Evolutionary conservation across 2,888 invertebrate species (phyloP).

Genomic region (Mesorhabditis belari): DNA sequence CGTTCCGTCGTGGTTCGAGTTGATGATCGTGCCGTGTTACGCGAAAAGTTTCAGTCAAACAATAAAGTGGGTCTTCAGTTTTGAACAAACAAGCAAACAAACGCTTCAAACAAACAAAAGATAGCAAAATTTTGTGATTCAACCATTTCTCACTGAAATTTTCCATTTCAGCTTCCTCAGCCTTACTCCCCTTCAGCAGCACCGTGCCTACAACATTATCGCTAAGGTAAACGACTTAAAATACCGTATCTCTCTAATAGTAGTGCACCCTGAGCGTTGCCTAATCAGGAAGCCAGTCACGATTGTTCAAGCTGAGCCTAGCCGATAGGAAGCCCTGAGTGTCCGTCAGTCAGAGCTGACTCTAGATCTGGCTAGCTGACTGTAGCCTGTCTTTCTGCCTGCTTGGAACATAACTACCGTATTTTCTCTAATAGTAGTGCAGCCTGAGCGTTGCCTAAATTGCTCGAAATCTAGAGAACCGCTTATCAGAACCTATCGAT

Average conservation of each 20-base stretch:
- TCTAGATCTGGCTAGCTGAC: too few relatives aligned
- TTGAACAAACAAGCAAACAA: neutral
- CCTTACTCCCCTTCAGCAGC: conserved; percentile 24
- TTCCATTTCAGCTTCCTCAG: conserved; percentile 15
- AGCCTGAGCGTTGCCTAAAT: too few relatives aligned
- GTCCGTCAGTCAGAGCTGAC: too few relatives aligned
- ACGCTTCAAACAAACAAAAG: neutral
- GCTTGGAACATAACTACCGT: too few relatives aligned
- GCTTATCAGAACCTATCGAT: too few relatives aligned
- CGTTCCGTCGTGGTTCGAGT: conserved; percentile 48
- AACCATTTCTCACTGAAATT: neutral
- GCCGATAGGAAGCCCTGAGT: too few relatives aligned
- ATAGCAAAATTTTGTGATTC: neutral
- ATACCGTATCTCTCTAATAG: neutral
- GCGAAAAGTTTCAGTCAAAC: neutral
- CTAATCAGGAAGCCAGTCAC: too few relatives aligned
- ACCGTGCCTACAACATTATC: conserved; percentile 20
- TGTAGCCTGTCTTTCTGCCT: too few relatives aligned
- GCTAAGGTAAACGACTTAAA: conserved; percentile 3
- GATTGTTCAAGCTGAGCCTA: too few relatives aligned
- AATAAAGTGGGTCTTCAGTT: neutral
- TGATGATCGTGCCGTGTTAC: conserved; percentile 33
- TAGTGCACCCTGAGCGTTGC: too few relatives aligned
- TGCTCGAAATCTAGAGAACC: too few relatives aligned
- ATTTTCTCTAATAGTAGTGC: too few relatives aligned